Base-by-base conservation (phyloP, 1,140 invertebrate genomes). In the Drosophila yakuba region DNA sequence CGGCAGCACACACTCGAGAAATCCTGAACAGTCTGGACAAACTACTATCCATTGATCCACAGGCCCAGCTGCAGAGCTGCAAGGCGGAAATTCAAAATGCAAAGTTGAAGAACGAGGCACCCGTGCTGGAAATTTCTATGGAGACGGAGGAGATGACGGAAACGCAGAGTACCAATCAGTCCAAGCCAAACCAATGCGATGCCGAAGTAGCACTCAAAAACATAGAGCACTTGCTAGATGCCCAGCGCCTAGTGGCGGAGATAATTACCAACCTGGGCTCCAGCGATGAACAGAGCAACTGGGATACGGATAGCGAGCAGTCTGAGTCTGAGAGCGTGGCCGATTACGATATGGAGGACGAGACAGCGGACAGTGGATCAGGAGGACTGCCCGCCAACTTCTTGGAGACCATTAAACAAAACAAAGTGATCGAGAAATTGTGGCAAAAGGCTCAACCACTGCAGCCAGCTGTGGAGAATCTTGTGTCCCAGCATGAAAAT, bases 241-340 rank as follows among this genome's bases (percentile, higher is more conserved):
- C 95, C 2, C 95, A 96, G 83, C 94, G 95, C 75, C 93, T 94
- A 78, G 94, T 95, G 6, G 88, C 96, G 57, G 95, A 96, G 92
- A 95, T 96, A 54, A 91, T 96, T 51, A 94, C 95, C 14, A 96
- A 96, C 92, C 91, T 96, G 32, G 96, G 95, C 74, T 95, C 95
- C 32, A 91, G 92, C 83, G 94, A 95, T 17, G 80, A 84, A 7
- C 79, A 90, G 17, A 71, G 63, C n/a, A 60, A 71, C 11, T 66
- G 60, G 54, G 72, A 45, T 23, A 71, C 78, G 1, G 74, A 71
- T 15, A 78, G 78, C 8, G 83, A 90, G 20, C 36, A 71, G 28
- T 91, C 89, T 2, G 89, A 91, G 23, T 54, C 62, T n/a, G 89
- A 90, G 63, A 81, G 80, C 59, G 80, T 91, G 50, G 69, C 76